phyloP scores from a whole-genome alignment of 2,797 vertebrate genomes.

The Fundulus diaphanus region DNA sequence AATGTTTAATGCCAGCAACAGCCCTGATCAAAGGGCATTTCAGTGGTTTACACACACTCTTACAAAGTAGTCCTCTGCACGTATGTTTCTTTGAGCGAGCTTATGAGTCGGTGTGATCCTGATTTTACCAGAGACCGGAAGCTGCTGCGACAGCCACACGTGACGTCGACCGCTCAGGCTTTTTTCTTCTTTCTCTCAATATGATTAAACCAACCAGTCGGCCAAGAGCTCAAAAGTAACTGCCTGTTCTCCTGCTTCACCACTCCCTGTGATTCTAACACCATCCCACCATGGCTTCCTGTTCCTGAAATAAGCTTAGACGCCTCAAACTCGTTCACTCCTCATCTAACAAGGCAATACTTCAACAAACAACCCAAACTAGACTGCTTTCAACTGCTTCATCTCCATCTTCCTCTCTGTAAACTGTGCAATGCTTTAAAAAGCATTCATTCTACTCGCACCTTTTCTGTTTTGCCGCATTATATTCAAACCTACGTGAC shows the following conservation, averaged over 20 bases:
- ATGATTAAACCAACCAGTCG: constrained; percentile 51
- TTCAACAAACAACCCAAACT: neutral
- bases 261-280: constrained; percentile 49
- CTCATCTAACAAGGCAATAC: constrained; percentile 15
- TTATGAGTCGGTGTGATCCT: neutral
- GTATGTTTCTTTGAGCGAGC: neutral
- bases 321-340: constrained; percentile 31
- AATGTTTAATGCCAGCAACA: constrained; percentile 26
- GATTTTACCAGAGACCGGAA: constrained; percentile 29
- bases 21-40: constrained; percentile 19
- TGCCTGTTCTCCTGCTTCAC: constrained; percentile 25
- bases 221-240: constrained; percentile 24
- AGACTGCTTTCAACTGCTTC: neutral
- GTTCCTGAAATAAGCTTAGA: constrained; percentile 41
- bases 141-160: constrained; percentile 19
- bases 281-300: constrained; percentile 49
- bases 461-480: neutral
- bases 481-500: neutral
- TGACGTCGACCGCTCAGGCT: constrained; percentile 41
- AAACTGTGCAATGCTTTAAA: neutral
- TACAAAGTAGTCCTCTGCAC: neutral
- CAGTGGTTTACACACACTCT: neutral
- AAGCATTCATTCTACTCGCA: neutral
- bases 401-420: constrained; percentile 9
- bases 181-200: constrained; percentile 33